phyloP scores from a whole-genome alignment of 37 sponge, comb jelly and placozoan species.

The Amphimedon queenslandica region DNA sequence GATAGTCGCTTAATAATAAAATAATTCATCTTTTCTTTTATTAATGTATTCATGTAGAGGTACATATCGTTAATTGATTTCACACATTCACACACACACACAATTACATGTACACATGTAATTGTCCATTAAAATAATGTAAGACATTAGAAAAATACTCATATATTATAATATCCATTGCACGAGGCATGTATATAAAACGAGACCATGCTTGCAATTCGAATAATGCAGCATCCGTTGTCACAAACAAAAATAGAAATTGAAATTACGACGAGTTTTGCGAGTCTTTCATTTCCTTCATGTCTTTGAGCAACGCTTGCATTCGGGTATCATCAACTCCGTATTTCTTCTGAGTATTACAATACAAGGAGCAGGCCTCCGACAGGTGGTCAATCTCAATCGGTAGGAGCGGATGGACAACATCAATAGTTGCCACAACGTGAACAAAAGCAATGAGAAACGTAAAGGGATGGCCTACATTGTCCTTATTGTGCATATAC shows the following conservation, averaged over 20 bases:
- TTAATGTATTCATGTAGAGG: no score
- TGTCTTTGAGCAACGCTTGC: not conserved
- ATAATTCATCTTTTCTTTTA: no score
- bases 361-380: not conserved
- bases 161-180: not conserved
- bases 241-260: no score
- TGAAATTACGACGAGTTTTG: no score
- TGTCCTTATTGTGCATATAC: not conserved
- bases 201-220: no score
- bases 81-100: not conserved
- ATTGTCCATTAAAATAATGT: not conserved
- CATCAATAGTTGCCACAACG: not conserved
- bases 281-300: not conserved
- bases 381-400: not conserved
- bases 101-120: not conserved
- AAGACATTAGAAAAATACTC: not conserved
- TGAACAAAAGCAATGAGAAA: constrained; percentile 18
- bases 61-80: not conserved
- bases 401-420: not conserved
- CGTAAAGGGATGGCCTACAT: not conserved
- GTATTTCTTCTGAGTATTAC: not conserved
- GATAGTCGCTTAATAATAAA: no score
- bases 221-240: no score
- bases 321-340: not conserved
- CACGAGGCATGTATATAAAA: no score